Evolutionary conservation across 2,797 vertebrate genomes (phyloP), one percentile per base, ranked within the genome.

Genomic region (Staurois parvus): DNA sequence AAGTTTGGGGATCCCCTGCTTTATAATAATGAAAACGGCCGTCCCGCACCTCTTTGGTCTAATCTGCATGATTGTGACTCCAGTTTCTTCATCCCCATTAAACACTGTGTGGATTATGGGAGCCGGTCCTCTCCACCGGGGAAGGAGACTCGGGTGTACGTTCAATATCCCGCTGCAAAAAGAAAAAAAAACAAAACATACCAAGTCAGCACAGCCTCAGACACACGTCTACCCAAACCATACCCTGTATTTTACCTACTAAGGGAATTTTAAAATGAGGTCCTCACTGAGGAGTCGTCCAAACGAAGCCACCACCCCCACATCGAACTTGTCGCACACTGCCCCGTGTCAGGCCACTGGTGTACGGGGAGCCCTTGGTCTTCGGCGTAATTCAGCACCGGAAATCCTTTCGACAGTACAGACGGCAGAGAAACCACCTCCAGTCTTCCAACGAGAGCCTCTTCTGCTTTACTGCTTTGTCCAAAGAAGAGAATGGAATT

Each of bases 61-160:
- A 69, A 99, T 97, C 91, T 99, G 97, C 93, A 99, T 99, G 90
- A 99, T 88, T 11, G 96, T 97, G 82, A 99, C 97, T 40, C 97
- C 98, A 0, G 97, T 95, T 86, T 96, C 84, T 1, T 87, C 62
- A 86, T 99, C 98, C 3, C 97, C 97, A 0, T 97, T 92, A 42
- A 99, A 91, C 59, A 99, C 92, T 0, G 98, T 96, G 88, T 99
- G 98, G 88, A 97, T 91, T 75, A 99, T 89, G 0, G 98, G 98
- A 0, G 98, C 97, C 4, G 98, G 96, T 2, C 98, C 98, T 69
- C 97, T 93, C 98, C 98, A 99, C 21, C 97, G 91, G 0, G 98
- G 98, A 69, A 99, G 94, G 79, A 95, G 96, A 91, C 98, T 99
- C 48, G 98, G 98, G 86, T 99, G 98, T 67, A 99, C 90, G 0